A percentile compares a stretch with the other conserved stretches of the same genome.
phyloP scores from a whole-genome alignment of 2,797 vertebrate species.

The Spea hammondii region DNA sequence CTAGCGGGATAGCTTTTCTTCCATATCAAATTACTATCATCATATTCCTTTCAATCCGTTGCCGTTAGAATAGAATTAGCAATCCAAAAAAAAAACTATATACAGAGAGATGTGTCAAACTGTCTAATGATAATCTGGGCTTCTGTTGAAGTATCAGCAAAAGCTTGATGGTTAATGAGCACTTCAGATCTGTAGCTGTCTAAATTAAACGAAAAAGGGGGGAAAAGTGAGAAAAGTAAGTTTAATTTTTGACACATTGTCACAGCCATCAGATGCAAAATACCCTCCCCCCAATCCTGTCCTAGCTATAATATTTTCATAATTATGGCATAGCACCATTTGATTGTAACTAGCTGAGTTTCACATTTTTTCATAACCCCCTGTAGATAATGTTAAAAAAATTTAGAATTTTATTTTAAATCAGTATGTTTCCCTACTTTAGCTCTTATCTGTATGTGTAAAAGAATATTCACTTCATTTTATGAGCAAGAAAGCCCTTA shows the following conservation, averaged over 20 bases:
- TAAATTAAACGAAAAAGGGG: slow-evolving; percentile 16
- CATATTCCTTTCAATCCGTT: slow-evolving; percentile 8
- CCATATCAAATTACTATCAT: slow-evolving; percentile 24
- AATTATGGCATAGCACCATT: slow-evolving; percentile 17
- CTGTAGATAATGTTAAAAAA: slow-evolving; percentile 10
- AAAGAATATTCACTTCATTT: no score
- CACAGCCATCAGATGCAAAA: slow-evolving; percentile 11
- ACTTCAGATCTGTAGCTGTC: slow-evolving; percentile 4
- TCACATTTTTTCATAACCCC: slow-evolving; percentile 14
- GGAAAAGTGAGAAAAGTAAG: neutral
- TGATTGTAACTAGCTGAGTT: slow-evolving; percentile 5
- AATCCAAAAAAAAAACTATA: slow-evolving; percentile 18
- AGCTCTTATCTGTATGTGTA: neutral
- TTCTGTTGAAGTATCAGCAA: slow-evolving; percentile 15
- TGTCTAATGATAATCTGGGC: slow-evolving; percentile 21
- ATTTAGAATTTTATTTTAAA: neutral
- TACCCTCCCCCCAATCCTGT: neutral
- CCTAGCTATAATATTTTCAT: neutral
- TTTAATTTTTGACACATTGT: slow-evolving; percentile 34
- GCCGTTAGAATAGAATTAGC: slow-evolving; percentile 17
- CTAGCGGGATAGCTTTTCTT: slow-evolving; percentile 9
- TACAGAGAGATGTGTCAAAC: slow-evolving; percentile 15
- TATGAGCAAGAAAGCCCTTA: no score
- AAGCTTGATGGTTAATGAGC: slow-evolving; percentile 19
- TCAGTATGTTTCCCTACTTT: neutral